Evolutionary conservation across 2,113 vertebrate genomes (phyloP), one percentile per base, ranked within the genome.

Genomic region (Notarius quadriscutis): DNA sequence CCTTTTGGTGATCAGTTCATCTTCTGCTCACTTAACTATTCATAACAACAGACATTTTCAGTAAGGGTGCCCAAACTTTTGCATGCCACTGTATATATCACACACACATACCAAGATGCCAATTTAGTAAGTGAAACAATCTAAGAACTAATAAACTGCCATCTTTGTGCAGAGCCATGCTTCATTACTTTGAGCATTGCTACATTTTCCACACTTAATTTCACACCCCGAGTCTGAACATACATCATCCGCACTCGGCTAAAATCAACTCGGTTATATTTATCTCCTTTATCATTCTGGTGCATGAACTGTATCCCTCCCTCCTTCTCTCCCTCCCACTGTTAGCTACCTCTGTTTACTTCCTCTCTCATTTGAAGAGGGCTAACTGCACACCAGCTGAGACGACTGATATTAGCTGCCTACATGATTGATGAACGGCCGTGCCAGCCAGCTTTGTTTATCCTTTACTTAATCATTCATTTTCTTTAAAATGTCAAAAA

Each of bases 401-500:
- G 75, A 27, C 51, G 27, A 55, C 75, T 79, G 50, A 55, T 79
- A 79, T 55, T 79, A 79, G 75, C 75, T 7, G 50, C 51, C 51
- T 79, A n/a, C 51, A 27, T 79, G 75, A 79, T 79, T 79, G 75
- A 79, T 79, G 75, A 27, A 55, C 12, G 25, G 75, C 25, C 75
- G 27, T 7, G 25, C 14, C 25, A 55, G 51, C n/a, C 75, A 55
- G 51, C 75, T 53, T 79, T 79, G 75, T 55, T 79, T 55, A 55
- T 79, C 9, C 75, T 79, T 53, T 9, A 79, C 75, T 55, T 79
- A 79, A 79, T 79, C 15, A 79, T 79, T 79, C 51, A 55, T 51
- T 55, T 79, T 55, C 75, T 79, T 79, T 55, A 55, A n/a, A 79
- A 79, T 79, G 75, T 55, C 51, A 55, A 79, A 79, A 27, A 27